Conservation (phyloP, 1,140 invertebrate species). For the Drosophila sucinea region DNA sequence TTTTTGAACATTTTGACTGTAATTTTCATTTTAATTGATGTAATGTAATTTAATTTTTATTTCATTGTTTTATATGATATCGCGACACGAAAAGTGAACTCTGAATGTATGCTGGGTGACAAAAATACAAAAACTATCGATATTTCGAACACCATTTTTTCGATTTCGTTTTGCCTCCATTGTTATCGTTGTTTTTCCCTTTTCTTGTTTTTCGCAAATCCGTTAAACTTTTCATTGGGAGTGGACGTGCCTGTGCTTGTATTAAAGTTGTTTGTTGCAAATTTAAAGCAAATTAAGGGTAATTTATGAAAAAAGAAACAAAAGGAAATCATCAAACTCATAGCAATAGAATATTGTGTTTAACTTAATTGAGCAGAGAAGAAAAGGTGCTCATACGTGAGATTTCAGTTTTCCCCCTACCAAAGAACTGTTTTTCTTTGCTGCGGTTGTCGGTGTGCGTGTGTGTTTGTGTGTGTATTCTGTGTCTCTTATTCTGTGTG, state of each 20-base stretch:
- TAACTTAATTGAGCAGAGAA: background rate
- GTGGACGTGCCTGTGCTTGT: conserved; percentile 9
- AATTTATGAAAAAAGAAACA: background rate
- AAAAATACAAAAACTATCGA: too few species aligned
- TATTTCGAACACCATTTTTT: too few species aligned
- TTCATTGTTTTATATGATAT: too few species aligned
- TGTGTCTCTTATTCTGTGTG: conserved; percentile 17
- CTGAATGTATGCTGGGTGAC: too few species aligned
- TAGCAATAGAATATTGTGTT: too few species aligned
- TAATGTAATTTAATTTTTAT: too few species aligned
- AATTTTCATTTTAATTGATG: too few species aligned
- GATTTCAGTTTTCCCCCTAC: background rate
- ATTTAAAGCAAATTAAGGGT: conserved; percentile 3
- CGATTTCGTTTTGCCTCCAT: too few species aligned
- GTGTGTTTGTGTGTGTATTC: conserved; percentile 11
- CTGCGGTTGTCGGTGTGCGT: conserved; percentile 1
- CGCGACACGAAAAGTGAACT: too few species aligned
- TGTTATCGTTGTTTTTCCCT: too few species aligned
- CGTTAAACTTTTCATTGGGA: conserved; percentile 7
- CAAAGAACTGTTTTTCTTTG: conserved; percentile 13
- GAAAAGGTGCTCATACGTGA: background rate
- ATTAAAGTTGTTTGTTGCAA: conserved; percentile 4
- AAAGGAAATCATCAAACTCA: background rate
- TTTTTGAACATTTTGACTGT: too few species aligned
- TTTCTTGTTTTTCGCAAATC: background rate